Evolutionary conservation across 2,113 vertebrate species (phyloP), one percentile per base, ranked within the genome.

Genomic region (Phylloscopus whistleri): DNA sequence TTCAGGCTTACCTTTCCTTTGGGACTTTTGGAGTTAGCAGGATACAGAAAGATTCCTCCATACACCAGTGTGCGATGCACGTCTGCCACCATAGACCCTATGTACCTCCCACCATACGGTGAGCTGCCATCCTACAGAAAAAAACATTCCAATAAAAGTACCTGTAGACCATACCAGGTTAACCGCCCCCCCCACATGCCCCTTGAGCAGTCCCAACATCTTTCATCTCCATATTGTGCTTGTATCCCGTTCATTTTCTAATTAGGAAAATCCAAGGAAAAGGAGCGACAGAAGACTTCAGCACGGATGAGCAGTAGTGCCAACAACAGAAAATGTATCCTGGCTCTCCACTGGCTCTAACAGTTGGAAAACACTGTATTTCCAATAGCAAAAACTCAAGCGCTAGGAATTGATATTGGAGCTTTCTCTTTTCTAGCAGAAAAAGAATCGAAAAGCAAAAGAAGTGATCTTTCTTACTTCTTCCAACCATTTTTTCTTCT

Each of bases 41-140:
- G 99, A 94, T 99, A 99, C 86, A 99, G 90, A 93, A 99, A 99
- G 97, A 99, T 99, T 37, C 99, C 99, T 96, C 99, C 99, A 9
- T 99, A 99, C 56, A 99, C 99, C 88, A 99, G 97, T 0, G 99
- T 99, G 39, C 99, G 98, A 96, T 99, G 99, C n/a, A 99, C 99
- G 35, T 99, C 99, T 26, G 99, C 99, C 77, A 99, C 99, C 99
- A 99, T 99, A 14, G 99, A 99, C 10, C 99, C 99, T 52, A 99
- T 97, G 16, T 99, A 99, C 28, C 99, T 98, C 6, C 98, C 98
- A 6, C 97, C 98, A 19, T 99, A 99, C 0, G 99, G 99, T 31
- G 98, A 97, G n/a, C 97, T 98, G 84, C 98, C 98, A 76, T 99
- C 99, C 99, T 99, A 56, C 19, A 91, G n/a, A n/a, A 56, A 93